phyloP scores from a whole-genome alignment of 2,888 invertebrate species.

The Pristionchus fissidentatus region DNA sequence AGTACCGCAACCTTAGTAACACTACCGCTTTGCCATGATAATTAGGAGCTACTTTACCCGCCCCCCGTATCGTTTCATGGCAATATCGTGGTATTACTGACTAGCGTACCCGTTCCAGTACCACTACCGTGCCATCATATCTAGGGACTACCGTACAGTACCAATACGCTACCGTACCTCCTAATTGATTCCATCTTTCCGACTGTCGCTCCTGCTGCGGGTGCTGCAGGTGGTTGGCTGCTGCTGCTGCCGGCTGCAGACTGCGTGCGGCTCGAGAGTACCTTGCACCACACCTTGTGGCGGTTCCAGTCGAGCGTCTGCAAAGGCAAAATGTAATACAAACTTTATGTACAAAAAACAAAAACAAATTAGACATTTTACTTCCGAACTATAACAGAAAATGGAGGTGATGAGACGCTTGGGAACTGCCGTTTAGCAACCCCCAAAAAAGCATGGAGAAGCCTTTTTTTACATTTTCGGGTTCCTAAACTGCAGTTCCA shows the following conservation, averaged over 20 bases:
- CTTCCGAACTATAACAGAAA: neutral
- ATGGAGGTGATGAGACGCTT: no score
- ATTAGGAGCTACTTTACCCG: no score
- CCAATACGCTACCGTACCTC: neutral
- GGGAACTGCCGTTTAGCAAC: no score
- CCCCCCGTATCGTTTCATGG: no score
- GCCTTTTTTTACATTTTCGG: no score
- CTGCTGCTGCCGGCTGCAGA: neutral
- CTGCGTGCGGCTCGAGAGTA: neutral
- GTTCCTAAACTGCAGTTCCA: no score
- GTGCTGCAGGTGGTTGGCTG: neutral
- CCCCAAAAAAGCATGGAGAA: no score
- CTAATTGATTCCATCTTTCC: neutral
- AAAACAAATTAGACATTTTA: neutral
- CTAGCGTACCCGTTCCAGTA: no score
- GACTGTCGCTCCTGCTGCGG: neutral
- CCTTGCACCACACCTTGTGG: conserved; percentile 66
- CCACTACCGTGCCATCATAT: neutral
- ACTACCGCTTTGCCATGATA: no score
- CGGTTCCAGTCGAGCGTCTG: conserved; percentile 66
- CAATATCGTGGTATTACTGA: no score
- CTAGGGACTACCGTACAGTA: neutral
- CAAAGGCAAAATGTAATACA: conserved; percentile 41
- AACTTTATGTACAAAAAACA: neutral
- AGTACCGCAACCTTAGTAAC: no score